Evolutionary conservation across 2,888 invertebrate genomes (phyloP), one percentile per base, ranked within the genome.

Genomic region (Fissipunctia ypsillon): DNA sequence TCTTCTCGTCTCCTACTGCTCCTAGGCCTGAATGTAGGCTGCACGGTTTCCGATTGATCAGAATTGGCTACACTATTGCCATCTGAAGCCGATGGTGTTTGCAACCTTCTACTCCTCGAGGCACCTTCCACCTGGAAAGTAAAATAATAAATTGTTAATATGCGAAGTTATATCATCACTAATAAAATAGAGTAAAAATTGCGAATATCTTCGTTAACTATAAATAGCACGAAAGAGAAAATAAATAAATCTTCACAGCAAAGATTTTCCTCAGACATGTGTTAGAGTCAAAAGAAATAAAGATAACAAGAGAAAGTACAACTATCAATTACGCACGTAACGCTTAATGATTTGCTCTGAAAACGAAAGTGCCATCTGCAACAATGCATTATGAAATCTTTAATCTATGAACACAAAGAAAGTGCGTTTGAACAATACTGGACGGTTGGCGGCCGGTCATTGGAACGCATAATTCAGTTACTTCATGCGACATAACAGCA

Each of bases 71-170:
- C 80, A 78, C 78, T 89, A 73, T 88, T 91, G 60, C 76, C 84
- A 43, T 93, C 93, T 48, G 89, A 79, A 77, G 88, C 88, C 80
- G 90, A 81, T 80, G 89, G 88, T 72, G 86, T 83, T 87, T 90
- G 85, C 73, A 92, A 88, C 87, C 95, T 91, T 80, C 94, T 91
- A 70, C 87, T 88, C 80, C 95, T 91, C 61, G 90, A 82, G 25
- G 87, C 89, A 80, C 93, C 91, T 87, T 95, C 94, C 78, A 88
- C 94, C 96, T 96, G 94, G 7, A 94, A 85, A 76, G 19, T 12
- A 56, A 56, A 74, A 75, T 35, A 16, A 35, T 3, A 31, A 3
- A n/a, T 56, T 1, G 7, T 73, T 22, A 73, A 25, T 43, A 35
- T 22, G 7, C 28, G n/a, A 38, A 73, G 4, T 45, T 19, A n/a